Percentiles rank a stretch among this genome's conserved stretches.
phyloP scores from a whole-genome alignment of 2,113 vertebrate genomes.

The Lophotis ruficrista region DNA sequence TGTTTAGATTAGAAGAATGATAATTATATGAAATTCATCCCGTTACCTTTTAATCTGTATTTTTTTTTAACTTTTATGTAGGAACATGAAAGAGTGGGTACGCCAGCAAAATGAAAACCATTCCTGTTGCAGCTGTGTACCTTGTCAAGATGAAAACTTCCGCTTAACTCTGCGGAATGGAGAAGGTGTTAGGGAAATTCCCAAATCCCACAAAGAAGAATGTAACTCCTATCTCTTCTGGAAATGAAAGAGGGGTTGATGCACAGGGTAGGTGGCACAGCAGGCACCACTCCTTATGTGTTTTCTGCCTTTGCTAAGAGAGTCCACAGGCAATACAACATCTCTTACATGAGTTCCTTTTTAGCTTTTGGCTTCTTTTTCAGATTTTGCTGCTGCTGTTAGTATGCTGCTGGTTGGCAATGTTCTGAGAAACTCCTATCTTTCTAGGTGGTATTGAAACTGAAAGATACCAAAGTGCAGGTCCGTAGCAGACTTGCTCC shows the following conservation, averaged over 20 bases:
- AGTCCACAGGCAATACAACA: rapidly evolving
- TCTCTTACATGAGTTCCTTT: not conserved
- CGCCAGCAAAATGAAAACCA: not conserved
- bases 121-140: rapidly evolving
- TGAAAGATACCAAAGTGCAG: not conserved
- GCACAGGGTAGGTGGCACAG: rapidly evolving
- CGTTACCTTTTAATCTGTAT: not conserved
- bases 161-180: not conserved
- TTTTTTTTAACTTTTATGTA: not conserved
- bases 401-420: not conserved
- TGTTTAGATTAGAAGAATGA: not conserved
- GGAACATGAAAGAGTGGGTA: not conserved
- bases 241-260: not conserved
- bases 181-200: not conserved
- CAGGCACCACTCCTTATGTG: not conserved
- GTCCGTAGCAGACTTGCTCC: not conserved
- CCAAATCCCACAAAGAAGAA: not conserved
- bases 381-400: not conserved
- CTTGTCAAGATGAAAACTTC: not conserved
- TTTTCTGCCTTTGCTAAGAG: not conserved
- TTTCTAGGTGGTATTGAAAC: not conserved
- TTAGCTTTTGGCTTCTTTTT: not conserved
- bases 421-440: not conserved
- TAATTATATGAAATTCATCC: not conserved
- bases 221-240: not conserved